Base-by-base conservation (phyloP, 2,113 vertebrate genomes). In the Semnornis frantzii region DNA sequence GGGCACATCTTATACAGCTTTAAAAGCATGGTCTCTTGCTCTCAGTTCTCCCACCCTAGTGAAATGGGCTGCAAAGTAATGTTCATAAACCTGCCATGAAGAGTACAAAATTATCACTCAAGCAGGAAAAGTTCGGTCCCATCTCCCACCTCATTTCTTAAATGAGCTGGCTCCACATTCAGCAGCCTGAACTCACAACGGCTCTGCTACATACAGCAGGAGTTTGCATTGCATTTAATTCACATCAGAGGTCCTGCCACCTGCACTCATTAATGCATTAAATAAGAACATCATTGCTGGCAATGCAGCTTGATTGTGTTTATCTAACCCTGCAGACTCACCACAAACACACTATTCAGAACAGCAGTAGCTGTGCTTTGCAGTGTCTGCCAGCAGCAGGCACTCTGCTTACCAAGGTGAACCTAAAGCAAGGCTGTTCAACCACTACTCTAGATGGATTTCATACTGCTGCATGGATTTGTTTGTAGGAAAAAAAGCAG, bases 161-260 rank as follows among this genome's bases (percentile, higher is more conserved):
- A 44, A 91, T 12, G 66, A 94, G 76, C 85, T 90, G 59, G 58
- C 82, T 96, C 90, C 95, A 91, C 72, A 76, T 48, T 85, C 59
- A 58, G 82, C 1, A 1, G 54, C 62, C 24, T 34, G 63, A 58
- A 42, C 50, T 77, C 54, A 31, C 65, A 55, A 50, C 4, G 10
- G 34, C 34, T 83, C 72, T 88, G 65, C 85, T 81, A 77, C 3
- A 1, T 58, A 48, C 23, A n/a, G 73, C 66, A 63, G 42, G 52
- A 83, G 85, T 85, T 84, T 91, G 90, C 85, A 78, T 2, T 84
- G 90, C 62, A 62, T 82, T 78, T 91, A 55, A 86, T 86, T 89
- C 89, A 91, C 87, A 85, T 91, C 78, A 92, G 79, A 96, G 87
- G 85, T 94, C 87, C 79, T 69, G 93, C 69, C 89, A 95, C 94